These are phyloP conservation scores for Emberiza fucata DNA, from an alignment of 2,113 vertebrate genomes.

Conservation along the genomic window DNA sequence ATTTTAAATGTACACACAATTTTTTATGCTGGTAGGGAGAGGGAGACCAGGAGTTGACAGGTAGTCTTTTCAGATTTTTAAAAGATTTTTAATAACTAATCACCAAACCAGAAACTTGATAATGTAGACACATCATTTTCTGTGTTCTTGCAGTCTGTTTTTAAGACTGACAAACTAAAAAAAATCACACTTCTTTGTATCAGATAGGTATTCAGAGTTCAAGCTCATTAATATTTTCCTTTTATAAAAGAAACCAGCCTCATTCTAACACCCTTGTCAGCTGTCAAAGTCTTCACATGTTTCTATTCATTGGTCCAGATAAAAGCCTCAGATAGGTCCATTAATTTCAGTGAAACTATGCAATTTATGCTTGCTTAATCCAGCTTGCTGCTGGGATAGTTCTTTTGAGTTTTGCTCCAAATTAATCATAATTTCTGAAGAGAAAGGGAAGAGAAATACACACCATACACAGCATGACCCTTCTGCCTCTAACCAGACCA, in stretches of 20 bases:
- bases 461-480: not conserved
- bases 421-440: not conserved
- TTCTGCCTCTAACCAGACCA: not conserved
- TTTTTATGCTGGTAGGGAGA: not conserved
- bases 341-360: not conserved
- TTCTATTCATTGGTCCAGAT: not conserved
- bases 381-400: not conserved
- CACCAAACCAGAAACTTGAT: not conserved
- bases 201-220: not conserved
- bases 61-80: not conserved
- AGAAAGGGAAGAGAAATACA: not conserved
- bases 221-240: not conserved
- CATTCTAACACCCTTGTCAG: not conserved
- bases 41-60: rapidly evolving
- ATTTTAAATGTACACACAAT: not conserved
- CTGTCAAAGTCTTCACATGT: not conserved
- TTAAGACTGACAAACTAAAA: not conserved
- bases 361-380: not conserved
- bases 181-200: not conserved
- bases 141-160: not conserved
- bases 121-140: not conserved
- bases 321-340: not conserved
- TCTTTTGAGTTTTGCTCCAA: not conserved
- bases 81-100: not conserved
- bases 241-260: not conserved